Evolutionary conservation across 1,140 invertebrate genomes (phyloP).

Genomic region (Gonatopus flavifemur): DNA sequence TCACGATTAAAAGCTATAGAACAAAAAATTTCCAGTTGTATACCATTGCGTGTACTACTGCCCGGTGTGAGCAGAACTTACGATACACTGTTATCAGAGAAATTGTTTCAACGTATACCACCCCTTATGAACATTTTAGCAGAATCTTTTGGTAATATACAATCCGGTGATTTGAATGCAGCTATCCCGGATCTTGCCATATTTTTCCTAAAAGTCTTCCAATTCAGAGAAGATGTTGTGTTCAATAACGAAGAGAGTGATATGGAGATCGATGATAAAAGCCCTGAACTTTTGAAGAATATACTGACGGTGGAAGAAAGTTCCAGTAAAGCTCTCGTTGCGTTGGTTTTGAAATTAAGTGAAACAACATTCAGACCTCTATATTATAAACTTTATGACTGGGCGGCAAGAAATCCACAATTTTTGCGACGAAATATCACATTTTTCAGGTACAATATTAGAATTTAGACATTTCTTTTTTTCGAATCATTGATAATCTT

Average conservation of each 20-base stretch:
- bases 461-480: not conserved
- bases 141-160: conserved; percentile 66
- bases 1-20: conserved; percentile 65
- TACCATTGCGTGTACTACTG: conserved; percentile 75
- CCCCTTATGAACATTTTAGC: conserved; percentile 74
- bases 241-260: conserved; percentile 45
- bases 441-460: conserved; percentile 69
- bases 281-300: conserved; percentile 45
- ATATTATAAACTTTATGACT: conserved; percentile 84
- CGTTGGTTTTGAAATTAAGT: conserved; percentile 82
- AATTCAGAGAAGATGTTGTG: conserved; percentile 63
- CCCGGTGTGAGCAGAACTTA: conserved; percentile 72
- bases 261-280: conserved; percentile 44
- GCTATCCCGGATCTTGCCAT: conserved; percentile 68
- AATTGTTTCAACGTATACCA: conserved; percentile 64
- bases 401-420: conserved; percentile 69
- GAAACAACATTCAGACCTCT: conserved; percentile 85
- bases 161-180: conserved; percentile 63
- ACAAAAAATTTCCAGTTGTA: conserved; percentile 68
- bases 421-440: conserved; percentile 70
- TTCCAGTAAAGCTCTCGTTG: conserved; percentile 73
- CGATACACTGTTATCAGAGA: conserved; percentile 61
- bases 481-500: conserved; percentile 17
- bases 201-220: conserved; percentile 76
- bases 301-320: conserved; percentile 67